Conservation (phyloP, 2,888 invertebrate species). For the Oxytorus armatus region DNA sequence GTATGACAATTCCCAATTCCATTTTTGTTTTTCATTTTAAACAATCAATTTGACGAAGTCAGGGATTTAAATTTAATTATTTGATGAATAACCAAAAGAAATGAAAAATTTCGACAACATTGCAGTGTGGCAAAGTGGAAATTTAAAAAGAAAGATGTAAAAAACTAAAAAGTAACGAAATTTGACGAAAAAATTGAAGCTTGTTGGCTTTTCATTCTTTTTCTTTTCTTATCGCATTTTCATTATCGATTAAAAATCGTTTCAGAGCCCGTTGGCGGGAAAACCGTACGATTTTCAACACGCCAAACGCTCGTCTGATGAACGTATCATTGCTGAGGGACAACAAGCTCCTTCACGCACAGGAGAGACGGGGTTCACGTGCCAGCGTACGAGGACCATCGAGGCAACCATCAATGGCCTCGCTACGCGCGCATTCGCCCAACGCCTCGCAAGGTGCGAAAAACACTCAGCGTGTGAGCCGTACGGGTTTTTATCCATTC, state of each 20-base stretch:
- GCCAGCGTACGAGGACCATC: conserved; percentile 93
- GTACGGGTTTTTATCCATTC: conserved; percentile 84
- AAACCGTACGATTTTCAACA: conserved; percentile 96
- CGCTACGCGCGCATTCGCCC: conserved; percentile 92
- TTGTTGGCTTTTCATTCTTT: too few species aligned
- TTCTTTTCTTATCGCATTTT: neutral
- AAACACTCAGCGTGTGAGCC: conserved; percentile 83
- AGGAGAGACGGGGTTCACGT: conserved; percentile 92
- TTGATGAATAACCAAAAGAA: too few species aligned
- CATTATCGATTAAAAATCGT: conserved; percentile 68
- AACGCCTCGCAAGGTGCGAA: conserved; percentile 88
- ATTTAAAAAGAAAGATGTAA: too few species aligned
- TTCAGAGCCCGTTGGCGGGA: conserved; percentile 96
- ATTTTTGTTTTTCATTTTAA: too few species aligned
- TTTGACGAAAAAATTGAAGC: too few species aligned
- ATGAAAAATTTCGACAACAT: too few species aligned
- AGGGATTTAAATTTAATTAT: too few species aligned
- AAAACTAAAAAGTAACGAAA: too few species aligned
- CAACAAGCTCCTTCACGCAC: conserved; percentile 91
- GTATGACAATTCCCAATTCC: too few species aligned
- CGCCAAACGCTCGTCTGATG: conserved; percentile 97
- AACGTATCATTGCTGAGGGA: conserved; percentile 94
- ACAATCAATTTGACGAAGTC: too few species aligned
- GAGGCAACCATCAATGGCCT: conserved; percentile 94
- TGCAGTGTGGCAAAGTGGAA: too few species aligned